phyloP scores from a whole-genome alignment of 2,113 vertebrate genomes.

The Murina feae region DNA sequence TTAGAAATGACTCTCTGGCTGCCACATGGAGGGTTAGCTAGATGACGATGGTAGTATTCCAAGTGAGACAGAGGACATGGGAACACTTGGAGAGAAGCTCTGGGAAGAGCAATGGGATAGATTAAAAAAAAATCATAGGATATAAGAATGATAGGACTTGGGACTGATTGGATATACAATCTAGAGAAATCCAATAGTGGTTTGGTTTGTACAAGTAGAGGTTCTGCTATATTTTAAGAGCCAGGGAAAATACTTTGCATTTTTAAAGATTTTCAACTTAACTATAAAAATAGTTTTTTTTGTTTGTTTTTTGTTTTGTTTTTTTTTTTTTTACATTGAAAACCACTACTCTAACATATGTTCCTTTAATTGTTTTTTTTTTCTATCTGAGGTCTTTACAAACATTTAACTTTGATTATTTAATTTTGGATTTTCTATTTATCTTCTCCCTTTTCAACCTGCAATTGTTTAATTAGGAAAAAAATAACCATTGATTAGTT shows the following conservation, averaged over 20 bases:
- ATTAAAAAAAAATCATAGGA: background rate
- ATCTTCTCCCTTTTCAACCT: background rate
- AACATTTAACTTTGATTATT: background rate
- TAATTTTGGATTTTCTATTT: background rate
- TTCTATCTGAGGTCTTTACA: background rate
- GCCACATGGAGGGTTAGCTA: background rate
- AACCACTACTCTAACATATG: background rate
- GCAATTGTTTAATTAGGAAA: background rate
- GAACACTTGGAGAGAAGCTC: background rate
- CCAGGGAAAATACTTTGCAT: background rate
- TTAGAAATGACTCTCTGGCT: background rate
- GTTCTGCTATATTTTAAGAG: background rate
- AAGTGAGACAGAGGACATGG: background rate
- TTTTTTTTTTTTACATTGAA: background rate
- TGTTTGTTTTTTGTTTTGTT: too few species aligned
- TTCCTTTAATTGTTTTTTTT: background rate
- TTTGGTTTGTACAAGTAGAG: background rate
- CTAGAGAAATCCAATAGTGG: background rate
- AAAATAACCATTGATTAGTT: background rate
- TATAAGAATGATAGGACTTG: background rate
- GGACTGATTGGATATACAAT: background rate
- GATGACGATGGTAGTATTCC: background rate
- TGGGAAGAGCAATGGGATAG: background rate
- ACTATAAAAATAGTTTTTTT: background rate
- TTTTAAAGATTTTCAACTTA: background rate